Conservation (phyloP, 2,797 vertebrate species). For the Cryptoprocta ferox region DNA sequence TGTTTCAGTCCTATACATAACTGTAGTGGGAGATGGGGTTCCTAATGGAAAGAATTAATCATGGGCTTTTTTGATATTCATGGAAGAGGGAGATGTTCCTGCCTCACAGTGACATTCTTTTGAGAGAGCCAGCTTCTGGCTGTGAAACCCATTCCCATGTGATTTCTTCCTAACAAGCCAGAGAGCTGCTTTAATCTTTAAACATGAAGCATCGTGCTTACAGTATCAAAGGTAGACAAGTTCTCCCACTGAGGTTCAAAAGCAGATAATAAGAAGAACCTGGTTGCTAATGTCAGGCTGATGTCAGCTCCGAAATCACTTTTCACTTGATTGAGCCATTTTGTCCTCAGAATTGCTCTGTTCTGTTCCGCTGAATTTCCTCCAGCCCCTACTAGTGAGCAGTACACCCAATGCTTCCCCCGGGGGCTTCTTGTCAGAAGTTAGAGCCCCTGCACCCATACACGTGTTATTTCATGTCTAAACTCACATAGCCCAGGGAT, state of each 20-base stretch:
- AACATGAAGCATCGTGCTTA: slow-evolving; percentile 58
- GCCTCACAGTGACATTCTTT: slow-evolving; percentile 63
- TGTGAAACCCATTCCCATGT: slow-evolving; percentile 55
- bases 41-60: slow-evolving; percentile 83
- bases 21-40: slow-evolving; percentile 67
- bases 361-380: slow-evolving; percentile 33
- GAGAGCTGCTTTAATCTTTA: slow-evolving; percentile 79
- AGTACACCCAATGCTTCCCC: neutral
- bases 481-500: rapidly evolving
- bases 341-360: slow-evolving; percentile 69
- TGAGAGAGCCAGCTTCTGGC: slow-evolving; percentile 66
- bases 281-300: slow-evolving; percentile 64
- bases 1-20: slow-evolving; percentile 80
- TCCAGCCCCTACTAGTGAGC: neutral
- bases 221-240: slow-evolving; percentile 69
- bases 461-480: neutral
- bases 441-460: neutral
- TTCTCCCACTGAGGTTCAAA: slow-evolving; percentile 72
- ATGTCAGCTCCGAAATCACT: slow-evolving; percentile 64
- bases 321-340: slow-evolving; percentile 71
- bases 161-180: slow-evolving; percentile 67
- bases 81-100: slow-evolving; percentile 68
- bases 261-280: slow-evolving; percentile 65
- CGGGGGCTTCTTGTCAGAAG: slow-evolving; percentile 37
- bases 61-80: slow-evolving; percentile 65